Base-by-base conservation (phyloP, 92 coral and sea anemone species). In the Paragorgia papillata region DNA sequence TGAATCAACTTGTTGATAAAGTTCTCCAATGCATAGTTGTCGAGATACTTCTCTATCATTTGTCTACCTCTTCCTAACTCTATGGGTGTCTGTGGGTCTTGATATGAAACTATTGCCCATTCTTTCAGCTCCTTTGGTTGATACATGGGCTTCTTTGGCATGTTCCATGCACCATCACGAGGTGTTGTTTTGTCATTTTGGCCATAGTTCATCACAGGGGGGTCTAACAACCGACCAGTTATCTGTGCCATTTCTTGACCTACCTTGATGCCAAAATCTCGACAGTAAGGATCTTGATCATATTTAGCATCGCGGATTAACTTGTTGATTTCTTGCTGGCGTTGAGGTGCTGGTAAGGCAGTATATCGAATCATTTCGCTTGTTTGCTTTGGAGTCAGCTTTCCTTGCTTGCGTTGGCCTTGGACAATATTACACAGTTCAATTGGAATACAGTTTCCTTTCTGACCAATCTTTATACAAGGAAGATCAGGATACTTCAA, bases 151-250 rank as follows among this genome's bases (percentile, higher is more conserved):
- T 82, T 86, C 34, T 85, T 79, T 2, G 76, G 79, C 91, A 91
- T 88, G 65, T 90, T 90, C 97, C 97, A 93, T 2, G 85, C 61
- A 4, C 97, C 97, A 49, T 93, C 88, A 1, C 83, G 80, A 0
- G 97, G 97, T 5, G 58, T 43, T 0, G 78, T 63, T 0, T 55
- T 43, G 21, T 71, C 33, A 0, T 41, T 58, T 53, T 79, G 76
- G 14, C 96, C 97, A 9, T 85, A 82, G 37, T 81, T 80, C 27
- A 93, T 56, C 66, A 22, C 27, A 0, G 97, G 97, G n/a, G 97
- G 58, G 8, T 85, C 83, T 8, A 93, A 84, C 7, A 93, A 91
- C 34, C 96, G 80, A 4, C 97, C 97, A 3, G 79, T 74, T 1
- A 93, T 87, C 9, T 56, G 56, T n/a, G 68, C 97, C 97, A 93